Evolutionary conservation across 2,888 invertebrate genomes (phyloP).

Genomic region (Pandemis corylana): DNA sequence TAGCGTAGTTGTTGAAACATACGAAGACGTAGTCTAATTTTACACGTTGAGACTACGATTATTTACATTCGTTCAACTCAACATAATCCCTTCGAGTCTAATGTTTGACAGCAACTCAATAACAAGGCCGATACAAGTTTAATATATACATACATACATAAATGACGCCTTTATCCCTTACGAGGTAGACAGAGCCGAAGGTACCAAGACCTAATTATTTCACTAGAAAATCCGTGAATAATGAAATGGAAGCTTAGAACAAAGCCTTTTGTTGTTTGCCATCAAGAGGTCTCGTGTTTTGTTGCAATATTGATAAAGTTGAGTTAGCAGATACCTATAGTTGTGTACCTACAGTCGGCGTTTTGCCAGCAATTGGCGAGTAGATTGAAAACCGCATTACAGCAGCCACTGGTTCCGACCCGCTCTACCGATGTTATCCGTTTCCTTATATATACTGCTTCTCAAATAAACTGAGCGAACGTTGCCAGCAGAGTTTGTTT

Average conservation of each 20-base stretch:
- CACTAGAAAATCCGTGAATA: neutral
- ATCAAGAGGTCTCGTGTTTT: slow-evolving; percentile 2
- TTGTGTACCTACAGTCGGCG: slow-evolving; percentile 44
- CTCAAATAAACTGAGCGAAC: slow-evolving; percentile 11
- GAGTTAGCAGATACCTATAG: neutral
- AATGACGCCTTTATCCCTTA: too few relatives aligned
- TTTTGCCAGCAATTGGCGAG: slow-evolving; percentile 53
- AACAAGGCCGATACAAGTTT: neutral
- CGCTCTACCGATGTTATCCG: neutral
- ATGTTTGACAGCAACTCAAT: neutral
- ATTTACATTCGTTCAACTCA: neutral
- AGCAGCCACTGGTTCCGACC: neutral
- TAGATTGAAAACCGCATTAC: slow-evolving; percentile 49
- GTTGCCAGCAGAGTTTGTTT: slow-evolving; percentile 1
- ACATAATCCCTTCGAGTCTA: neutral
- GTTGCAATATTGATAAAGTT: slow-evolving; percentile 17
- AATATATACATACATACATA: neutral
- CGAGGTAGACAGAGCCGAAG: too few relatives aligned
- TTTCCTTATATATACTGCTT: slow-evolving; percentile 3
- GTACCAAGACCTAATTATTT: neutral
- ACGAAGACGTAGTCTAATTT: neutral
- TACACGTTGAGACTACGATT: neutral
- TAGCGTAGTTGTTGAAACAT: neutral
- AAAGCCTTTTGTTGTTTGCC: slow-evolving; percentile 11
- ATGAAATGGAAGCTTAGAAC: neutral